Conservation (phyloP, 2,113 vertebrate species). For the Psilopsiagon aymara region DNA sequence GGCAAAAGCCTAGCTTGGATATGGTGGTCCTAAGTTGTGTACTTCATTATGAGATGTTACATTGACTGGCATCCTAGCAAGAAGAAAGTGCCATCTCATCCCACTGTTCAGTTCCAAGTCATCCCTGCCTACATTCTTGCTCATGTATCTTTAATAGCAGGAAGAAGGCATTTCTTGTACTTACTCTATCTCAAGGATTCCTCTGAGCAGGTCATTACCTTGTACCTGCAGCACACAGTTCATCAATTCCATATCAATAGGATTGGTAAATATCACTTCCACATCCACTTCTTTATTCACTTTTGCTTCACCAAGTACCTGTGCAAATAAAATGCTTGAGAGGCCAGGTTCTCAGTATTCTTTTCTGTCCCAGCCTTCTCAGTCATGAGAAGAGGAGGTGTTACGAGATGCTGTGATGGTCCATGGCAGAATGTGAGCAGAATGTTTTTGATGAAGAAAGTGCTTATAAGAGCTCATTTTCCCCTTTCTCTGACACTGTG, state of each 20-base stretch:
- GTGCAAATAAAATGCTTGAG: neutral
- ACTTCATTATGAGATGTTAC: neutral
- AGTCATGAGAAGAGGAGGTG: neutral
- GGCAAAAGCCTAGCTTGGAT: neutral
- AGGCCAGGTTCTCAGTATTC: neutral
- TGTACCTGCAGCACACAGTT: slow-evolving; percentile 75
- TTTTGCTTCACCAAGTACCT: slow-evolving; percentile 67
- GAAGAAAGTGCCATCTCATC: neutral
- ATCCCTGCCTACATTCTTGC: neutral
- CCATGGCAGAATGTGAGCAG: neutral
- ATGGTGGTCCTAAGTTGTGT: neutral
- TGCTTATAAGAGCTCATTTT: neutral
- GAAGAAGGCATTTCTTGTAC: neutral
- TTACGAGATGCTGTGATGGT: neutral
- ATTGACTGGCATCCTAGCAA: neutral
- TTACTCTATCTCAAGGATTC: slow-evolving; percentile 71
- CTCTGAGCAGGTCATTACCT: slow-evolving; percentile 74
- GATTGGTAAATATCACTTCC: slow-evolving; percentile 78
- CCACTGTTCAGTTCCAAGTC: neutral
- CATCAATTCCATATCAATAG: slow-evolving; percentile 50
- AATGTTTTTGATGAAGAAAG: neutral
- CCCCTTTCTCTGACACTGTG: neutral
- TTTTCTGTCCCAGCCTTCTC: neutral
- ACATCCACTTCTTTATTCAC: slow-evolving; percentile 63
- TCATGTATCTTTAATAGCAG: neutral